A percentile compares a stretch with the other conserved stretches of the same genome.
Conservation (phyloP, 2,797 vertebrate genomes). For the Scolopax bukidnonensis region DNA sequence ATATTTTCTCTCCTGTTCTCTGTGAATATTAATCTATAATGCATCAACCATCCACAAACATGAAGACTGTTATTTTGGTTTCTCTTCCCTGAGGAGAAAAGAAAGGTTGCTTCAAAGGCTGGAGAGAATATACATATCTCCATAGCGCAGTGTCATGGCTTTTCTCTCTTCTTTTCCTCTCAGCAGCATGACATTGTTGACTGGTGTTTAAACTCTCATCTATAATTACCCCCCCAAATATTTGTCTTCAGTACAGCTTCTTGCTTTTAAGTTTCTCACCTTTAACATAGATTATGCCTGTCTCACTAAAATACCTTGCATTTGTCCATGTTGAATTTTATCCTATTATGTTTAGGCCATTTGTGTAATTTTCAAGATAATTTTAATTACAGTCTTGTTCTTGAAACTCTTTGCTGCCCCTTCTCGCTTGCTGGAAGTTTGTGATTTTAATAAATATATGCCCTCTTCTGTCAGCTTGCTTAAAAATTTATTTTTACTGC, state of each 20-base stretch:
- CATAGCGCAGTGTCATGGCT: accelerated
- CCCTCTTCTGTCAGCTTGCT: neutral
- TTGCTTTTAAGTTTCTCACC: neutral
- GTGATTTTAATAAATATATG: neutral
- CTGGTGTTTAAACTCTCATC: neutral
- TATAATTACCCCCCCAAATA: neutral
- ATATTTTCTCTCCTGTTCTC: neutral
- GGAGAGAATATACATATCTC: neutral
- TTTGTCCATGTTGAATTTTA: neutral
- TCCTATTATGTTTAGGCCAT: neutral
- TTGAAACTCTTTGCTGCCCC: neutral
- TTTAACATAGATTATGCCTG: neutral
- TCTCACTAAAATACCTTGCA: neutral
- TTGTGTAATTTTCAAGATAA: neutral
- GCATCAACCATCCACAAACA: accelerated
- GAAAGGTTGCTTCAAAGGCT: neutral
- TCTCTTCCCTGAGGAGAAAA: neutral
- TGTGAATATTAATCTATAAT: neutral
- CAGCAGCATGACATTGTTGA: neutral
- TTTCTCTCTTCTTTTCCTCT: neutral
- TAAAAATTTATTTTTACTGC: neutral
- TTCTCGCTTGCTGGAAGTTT: neutral
- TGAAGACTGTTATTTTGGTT: neutral
- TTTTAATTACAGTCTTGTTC: neutral
- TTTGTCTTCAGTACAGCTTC: neutral